Evolutionary conservation across 2,888 invertebrate genomes (phyloP).

Genomic region (Dermolepida albohirtum): DNA sequence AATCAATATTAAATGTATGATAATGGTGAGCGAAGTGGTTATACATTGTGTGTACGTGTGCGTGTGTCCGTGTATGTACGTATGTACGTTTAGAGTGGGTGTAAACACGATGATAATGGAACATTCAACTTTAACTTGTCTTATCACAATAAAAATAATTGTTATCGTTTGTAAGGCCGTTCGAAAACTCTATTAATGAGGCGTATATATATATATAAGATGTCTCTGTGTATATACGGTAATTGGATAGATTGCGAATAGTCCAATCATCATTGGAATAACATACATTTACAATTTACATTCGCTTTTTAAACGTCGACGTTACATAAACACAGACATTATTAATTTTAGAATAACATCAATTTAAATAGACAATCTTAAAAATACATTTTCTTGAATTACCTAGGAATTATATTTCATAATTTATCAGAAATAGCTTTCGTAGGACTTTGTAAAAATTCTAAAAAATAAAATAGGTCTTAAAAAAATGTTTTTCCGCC

Average conservation of each 20-base stretch:
- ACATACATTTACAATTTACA: no score
- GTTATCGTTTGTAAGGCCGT: slow-evolving; percentile 21
- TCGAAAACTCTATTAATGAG: slow-evolving; percentile 21
- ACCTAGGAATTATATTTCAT: no score
- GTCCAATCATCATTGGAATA: no score
- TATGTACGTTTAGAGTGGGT: slow-evolving; percentile 21
- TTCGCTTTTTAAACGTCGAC: no score
- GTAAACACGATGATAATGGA: slow-evolving; percentile 34
- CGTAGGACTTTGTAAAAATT: no score
- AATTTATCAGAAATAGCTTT: no score
- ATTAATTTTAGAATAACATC: no score
- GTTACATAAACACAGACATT: no score
- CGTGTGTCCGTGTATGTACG: slow-evolving; percentile 9
- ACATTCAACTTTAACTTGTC: slow-evolving; percentile 27
- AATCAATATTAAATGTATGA: slow-evolving; percentile 49
- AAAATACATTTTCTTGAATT: no score
- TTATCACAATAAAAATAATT: slow-evolving; percentile 33
- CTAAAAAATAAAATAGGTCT: no score
- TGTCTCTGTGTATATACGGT: background rate
- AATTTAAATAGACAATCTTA: no score
- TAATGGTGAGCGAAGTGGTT: slow-evolving; percentile 22
- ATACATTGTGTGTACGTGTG: slow-evolving; percentile 25
- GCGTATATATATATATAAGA: background rate
- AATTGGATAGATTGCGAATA: background rate
- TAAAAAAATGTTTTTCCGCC: no score